Evolutionary conservation across 2,888 invertebrate species (phyloP), one percentile per base, ranked within the genome.

Genomic region (Coenonympha glycerion): DNA sequence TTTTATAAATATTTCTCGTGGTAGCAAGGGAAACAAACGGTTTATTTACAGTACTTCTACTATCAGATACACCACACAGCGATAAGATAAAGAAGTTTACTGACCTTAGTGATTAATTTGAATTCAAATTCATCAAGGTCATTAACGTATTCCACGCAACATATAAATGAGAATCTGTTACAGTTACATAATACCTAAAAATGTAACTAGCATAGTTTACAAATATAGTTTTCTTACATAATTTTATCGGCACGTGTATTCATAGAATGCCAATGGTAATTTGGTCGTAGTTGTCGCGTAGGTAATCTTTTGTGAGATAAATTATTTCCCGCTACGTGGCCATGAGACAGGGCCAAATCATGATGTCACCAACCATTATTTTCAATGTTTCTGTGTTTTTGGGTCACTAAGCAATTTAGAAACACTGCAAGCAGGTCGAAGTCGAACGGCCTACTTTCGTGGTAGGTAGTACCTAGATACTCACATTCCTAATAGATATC

Each of bases 31-130:
- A 16, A 9, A 33, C 18, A 1, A 18, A 5, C 2, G 5, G 5
- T 36, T 4, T 18, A 6, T n/a, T 22, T 22, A 3, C 11, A 3
- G 6, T 2, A 1, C 24, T 22, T 3, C 3, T 15, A 4, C 6
- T 5, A 2, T 15, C 13, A 24, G 37, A 8, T 24, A 13, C 8
- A 8, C 22, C 28, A n/a, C n/a, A n/a, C 11, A 39, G 3, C 2
- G 39, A 39, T 39, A 15, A 39, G 24, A 24, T 39, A 39, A 13
- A 24, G 22, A 24, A 39, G 39, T 39, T 24, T 22, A 24, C 15
- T 39, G 11, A 24, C 39, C 39, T 39, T 15, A 15, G n/a, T 39
- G 24, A 15, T 9, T 13, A 39, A n/a, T n/a, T n/a, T n/a, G n/a
- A n/a, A n/a, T n/a, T n/a, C n/a, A n/a, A n/a, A n/a, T n/a, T n/a